phyloP scores from a whole-genome alignment of 2,888 invertebrate species.

The Orthonevra nobilis region DNA sequence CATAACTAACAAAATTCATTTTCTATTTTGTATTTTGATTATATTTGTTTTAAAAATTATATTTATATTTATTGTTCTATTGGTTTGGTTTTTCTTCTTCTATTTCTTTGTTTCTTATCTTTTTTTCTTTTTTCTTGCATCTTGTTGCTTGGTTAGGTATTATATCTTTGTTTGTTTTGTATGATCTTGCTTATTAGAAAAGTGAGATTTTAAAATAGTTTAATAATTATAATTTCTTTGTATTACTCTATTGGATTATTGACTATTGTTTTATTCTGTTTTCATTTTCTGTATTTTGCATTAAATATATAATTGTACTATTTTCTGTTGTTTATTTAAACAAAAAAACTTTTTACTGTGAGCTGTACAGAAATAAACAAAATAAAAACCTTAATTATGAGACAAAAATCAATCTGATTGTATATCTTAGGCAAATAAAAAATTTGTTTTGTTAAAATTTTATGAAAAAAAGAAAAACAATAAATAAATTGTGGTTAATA shows the following conservation, averaged over 20 bases:
- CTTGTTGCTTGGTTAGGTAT: too few species aligned
- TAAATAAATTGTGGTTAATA: constrained; percentile 55
- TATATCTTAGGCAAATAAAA: constrained; percentile 60
- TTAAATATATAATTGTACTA: constrained; percentile 71
- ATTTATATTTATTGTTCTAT: constrained; percentile 70
- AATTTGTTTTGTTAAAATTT: constrained; percentile 39
- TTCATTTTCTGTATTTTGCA: constrained; percentile 28
- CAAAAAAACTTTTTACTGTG: constrained; percentile 51
- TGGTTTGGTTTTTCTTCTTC: constrained; percentile 53
- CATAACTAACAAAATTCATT: constrained; percentile 46
- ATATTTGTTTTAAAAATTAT: constrained; percentile 67
- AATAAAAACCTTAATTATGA: constrained; percentile 2
- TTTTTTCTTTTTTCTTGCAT: constrained; percentile 6
- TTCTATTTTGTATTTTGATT: constrained; percentile 68
- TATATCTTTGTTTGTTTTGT: too few species aligned
- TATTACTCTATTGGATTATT: constrained; percentile 66
- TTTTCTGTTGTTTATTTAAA: constrained; percentile 58
- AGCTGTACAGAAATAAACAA: constrained; percentile 31
- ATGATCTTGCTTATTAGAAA: constrained; percentile 46
- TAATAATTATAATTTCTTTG: constrained; percentile 46
- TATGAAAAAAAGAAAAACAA: constrained; percentile 14
- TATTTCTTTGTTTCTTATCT: constrained; percentile 47
- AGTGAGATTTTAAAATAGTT: constrained; percentile 70
- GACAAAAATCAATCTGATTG: constrained; percentile 51
- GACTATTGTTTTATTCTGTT: constrained; percentile 61